Base-by-base conservation (phyloP, 2,888 invertebrate species). In the Villa cingulata region DNA sequence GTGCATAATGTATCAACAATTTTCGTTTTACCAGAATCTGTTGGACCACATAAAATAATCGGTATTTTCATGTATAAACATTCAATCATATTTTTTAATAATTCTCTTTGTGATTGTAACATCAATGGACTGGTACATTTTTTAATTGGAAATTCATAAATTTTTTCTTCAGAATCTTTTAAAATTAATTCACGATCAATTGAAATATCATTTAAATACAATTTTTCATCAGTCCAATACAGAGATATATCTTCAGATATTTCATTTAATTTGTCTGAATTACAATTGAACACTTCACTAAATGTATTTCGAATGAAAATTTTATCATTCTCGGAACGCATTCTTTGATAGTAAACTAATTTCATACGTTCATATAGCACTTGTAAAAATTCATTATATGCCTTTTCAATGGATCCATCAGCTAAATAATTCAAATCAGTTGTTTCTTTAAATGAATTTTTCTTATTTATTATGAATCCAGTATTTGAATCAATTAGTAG, bases 31-130 rank as follows among this genome's bases (percentile, higher is more conserved):
- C 70, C 70, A 14, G 64, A 59, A 49, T 70, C 67, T 0, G 63
- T 63, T 3, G 66, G 55, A 1, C 70, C 70, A 46, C 68, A 69
- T 4, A 70, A 53, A 59, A 98, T 83, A 0, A 90, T 73, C 67
- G 97, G 81, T 87, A 96, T 97, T 61, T 88, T 86, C 81, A 90
- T 84, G 57, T 86, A 77, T 7, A 94, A 78, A 65, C 92, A 91
- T 57, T 87, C 85, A 17, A 85, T 80, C 46, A 98, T 66, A 47
- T 85, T 83, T 64, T 88, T 85, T 32, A 97, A 64, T 4, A 75
- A 69, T 7, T 77, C 70, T 46, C 82, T 62, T 63, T 89, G 88
- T 62, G 68, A 68, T 54, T 72, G 62, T 16, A 78, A 59, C 17
- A 78, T 54, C 17, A 76, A 53, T 6, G 74, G 67, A 46, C 71